phyloP scores from a whole-genome alignment of 2,113 vertebrate species.

The Rhinopomastus cyanomelas region DNA sequence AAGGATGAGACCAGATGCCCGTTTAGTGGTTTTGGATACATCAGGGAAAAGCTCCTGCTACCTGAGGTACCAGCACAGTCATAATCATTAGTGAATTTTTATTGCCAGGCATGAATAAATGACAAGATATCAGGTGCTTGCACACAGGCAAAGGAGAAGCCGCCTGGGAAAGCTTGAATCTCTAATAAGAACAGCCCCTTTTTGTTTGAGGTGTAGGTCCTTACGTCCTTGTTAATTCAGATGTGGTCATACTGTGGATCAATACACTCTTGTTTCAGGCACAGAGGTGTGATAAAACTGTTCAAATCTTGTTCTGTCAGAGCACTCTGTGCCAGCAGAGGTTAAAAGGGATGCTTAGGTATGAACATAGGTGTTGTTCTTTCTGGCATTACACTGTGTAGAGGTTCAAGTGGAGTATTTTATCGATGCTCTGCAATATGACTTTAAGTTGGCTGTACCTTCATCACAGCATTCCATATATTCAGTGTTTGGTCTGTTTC shows the following conservation, averaged over 20 bases:
- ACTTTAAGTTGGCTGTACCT: not conserved
- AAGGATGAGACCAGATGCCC: not conserved
- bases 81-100: conserved; percentile 31
- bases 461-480: not conserved
- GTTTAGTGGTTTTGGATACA: not conserved
- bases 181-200: not conserved
- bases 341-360: conserved; percentile 4
- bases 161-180: conserved; percentile 18
- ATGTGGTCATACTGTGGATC: conserved; percentile 22
- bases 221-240: not conserved
- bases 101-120: conserved; percentile 40
- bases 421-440: not conserved
- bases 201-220: conserved; percentile 4
- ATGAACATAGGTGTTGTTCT: not conserved
- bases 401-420: not conserved
- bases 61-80: not conserved
- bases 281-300: conserved; percentile 14
- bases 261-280: conserved; percentile 6
- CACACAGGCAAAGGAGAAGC: conserved; percentile 18
- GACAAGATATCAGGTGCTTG: conserved; percentile 21
- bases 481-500: not conserved
- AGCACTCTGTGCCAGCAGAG: not conserved
- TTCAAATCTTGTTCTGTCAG: conserved; percentile 10
- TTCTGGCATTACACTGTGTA: not conserved
- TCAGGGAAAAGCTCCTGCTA: not conserved